Base-by-base conservation (phyloP, 2,888 invertebrate species). In the Limnephilus rhombicus region DNA sequence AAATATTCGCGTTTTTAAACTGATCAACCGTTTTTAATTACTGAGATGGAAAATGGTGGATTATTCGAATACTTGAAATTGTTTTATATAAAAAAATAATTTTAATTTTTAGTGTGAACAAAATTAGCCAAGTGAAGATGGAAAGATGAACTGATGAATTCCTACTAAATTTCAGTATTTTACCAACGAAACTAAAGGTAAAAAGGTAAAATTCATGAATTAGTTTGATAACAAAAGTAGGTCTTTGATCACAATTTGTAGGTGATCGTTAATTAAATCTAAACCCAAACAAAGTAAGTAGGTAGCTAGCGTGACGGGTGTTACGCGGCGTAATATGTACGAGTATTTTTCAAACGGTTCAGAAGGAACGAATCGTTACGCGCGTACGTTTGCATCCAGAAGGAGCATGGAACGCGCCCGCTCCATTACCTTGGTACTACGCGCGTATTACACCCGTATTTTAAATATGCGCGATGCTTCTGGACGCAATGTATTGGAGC, bases 1-100 rank as follows among this genome's bases (percentile, higher is more conserved):
- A 68, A 83, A 83, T 83, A 83, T 83, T 31, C 83, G 37, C 37
- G 24, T 37, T 83, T 83, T 83, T 83, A 18, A 18, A 34, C 83
- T 34, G 83, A 34, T 83, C 68, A n/a, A 68, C 7, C 9, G 68
- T 9, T 68, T 68, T n/a, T 68, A 68, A 68, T 68, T 68, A 37
- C 37, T 37, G 0, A 9, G 24, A 68, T 68, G 68, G 24, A 68
- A 68, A 68, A n/a, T 68, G 3, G 9, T 24, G 68, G n/a, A 68
- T n/a, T 68, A n/a, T 68, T 68, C 24, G 24, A 24, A 9, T 68
- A 11, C 9, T 9, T 41, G 41, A 41, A 41, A 41, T 41, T 68
- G 24, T 18, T 68, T 49, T n/a, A n/a, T 49, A 24, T 68, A 24
- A 68, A 68, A 5, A 5, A 68, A 5, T 24, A 18, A 68, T 68